Evolutionary conservation across 2,888 invertebrate species (phyloP).

Genomic region (Brachynemurus nebulosus): DNA sequence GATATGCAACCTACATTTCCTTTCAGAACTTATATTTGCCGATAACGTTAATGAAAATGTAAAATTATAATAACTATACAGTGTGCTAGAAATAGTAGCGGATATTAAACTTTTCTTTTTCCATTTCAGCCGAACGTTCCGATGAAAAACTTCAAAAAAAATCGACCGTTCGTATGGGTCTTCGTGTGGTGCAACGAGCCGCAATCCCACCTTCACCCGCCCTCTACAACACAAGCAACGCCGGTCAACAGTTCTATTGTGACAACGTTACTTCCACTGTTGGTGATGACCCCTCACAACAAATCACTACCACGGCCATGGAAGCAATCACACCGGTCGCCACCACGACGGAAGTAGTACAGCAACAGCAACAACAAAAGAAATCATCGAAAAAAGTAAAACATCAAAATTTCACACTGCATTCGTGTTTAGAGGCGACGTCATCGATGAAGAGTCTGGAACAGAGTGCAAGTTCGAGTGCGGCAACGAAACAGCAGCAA

Average conservation of each 20-base stretch:
- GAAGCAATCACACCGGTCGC: constrained; percentile 27
- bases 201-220: constrained; percentile 31
- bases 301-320: no score
- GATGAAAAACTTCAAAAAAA: constrained; percentile 72
- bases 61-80: no score
- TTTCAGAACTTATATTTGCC: no score
- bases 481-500: no score
- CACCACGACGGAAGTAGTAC: constrained; percentile 20
- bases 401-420: no score
- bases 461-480: constrained; percentile 1
- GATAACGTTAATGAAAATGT: no score
- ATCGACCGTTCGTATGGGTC: constrained; percentile 72
- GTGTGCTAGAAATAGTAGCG: no score
- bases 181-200: constrained; percentile 61
- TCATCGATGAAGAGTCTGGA: constrained; percentile 11
- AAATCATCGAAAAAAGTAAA: constrained; percentile 8
- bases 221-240: constrained; percentile 26
- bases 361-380: not conserved
- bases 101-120: no score
- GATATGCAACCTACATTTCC: no score
- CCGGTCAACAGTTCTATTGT: constrained; percentile 14
- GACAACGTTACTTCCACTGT: constrained; percentile 14
- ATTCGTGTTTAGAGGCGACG: constrained; percentile 9
- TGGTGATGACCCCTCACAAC: no score
- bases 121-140: constrained; percentile 56